Evolutionary conservation across 2,113 vertebrate genomes (phyloP), one percentile per base, ranked within the genome.

Genomic region (Ailurus styani): DNA sequence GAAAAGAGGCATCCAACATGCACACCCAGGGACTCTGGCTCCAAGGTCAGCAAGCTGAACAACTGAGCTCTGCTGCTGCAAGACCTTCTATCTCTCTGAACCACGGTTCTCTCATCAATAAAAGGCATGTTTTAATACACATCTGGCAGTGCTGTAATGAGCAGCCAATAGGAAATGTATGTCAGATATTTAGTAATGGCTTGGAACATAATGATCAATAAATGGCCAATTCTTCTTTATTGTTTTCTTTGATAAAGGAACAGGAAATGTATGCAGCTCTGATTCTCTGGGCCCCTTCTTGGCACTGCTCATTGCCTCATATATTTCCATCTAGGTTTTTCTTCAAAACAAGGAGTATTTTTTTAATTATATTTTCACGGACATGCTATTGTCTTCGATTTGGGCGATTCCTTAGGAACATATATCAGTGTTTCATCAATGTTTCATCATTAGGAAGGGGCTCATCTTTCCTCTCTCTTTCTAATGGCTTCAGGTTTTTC

Each of bases 181-280:
- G 18, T 52, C 34, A 31, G 64, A 73, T 85, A 72, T 7, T 91
- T 29, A 57, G 6, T 50, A 55, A 86, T 52, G 12, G 11, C 20
- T 60, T 45, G 3, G 25, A 68, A 91, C 15, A n/a, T 1, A 40
- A 6, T 47, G 64, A 64, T 88, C n/a, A 34, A 45, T 52, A 37
- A 89, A 72, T 75, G 54, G 14, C 12, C 8, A 40, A 13, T 45
- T 93, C 7, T 78, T 50, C 29, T 27, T 8, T 73, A 27, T n/a
- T 31, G 0, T 82, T 82, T 79, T 57, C 60, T 86, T 27, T 94
- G 42, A 94, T 84, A 60, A 78, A 60, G 20, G 5, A 84, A 90
- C 6, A 31, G 13, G 11, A 91, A 31, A 31, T 85, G 18, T n/a
- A 84, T 1, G 3, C 5, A 54, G 40, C 54, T 21, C 45, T 50